A percentile compares a stretch with the other conserved stretches of the same genome.
Conservation (phyloP, 1,140 invertebrate species). For the Drosophila miranda region DNA sequence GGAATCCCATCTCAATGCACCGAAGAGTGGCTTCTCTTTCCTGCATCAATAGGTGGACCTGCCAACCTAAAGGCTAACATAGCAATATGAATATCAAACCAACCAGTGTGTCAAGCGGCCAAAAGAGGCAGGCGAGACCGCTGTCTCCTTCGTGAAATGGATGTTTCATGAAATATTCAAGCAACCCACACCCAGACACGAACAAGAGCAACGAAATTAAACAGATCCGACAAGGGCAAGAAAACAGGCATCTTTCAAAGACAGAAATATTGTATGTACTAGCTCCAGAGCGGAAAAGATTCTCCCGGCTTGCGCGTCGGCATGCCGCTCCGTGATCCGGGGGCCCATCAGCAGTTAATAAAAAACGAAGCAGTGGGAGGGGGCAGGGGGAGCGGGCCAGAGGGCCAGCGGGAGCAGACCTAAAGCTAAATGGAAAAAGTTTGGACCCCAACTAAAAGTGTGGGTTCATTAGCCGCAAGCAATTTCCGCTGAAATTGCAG, state of each 20-base stretch:
- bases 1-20: constrained; percentile 26
- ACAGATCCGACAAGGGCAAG: constrained; percentile 23
- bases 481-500: constrained; percentile 34
- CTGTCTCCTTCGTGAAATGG: neutral
- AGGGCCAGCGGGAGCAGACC: constrained; percentile 28
- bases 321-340: constrained; percentile 13
- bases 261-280: too few relatives aligned
- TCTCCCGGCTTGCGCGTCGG: constrained; percentile 6
- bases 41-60: neutral
- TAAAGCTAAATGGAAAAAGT: constrained; percentile 76
- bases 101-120: neutral
- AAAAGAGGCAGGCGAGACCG: too few relatives aligned
- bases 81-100: neutral
- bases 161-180: constrained; percentile 66
- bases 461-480: constrained; percentile 67
- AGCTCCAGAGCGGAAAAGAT: constrained; percentile 2
- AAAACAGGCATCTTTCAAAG: constrained; percentile 13
- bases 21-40: constrained; percentile 25
- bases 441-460: constrained; percentile 58
- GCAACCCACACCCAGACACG: constrained; percentile 21
- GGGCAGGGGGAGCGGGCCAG: neutral
- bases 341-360: constrained; percentile 67
- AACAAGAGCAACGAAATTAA: constrained; percentile 44
- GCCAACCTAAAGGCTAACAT: neutral
- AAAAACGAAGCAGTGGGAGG: constrained; percentile 27